A percentile compares a stretch with the other conserved stretches of the same genome.
Evolutionary conservation across 2,888 invertebrate genomes (phyloP).

Genomic region (Trissoscelio sp.): DNA sequence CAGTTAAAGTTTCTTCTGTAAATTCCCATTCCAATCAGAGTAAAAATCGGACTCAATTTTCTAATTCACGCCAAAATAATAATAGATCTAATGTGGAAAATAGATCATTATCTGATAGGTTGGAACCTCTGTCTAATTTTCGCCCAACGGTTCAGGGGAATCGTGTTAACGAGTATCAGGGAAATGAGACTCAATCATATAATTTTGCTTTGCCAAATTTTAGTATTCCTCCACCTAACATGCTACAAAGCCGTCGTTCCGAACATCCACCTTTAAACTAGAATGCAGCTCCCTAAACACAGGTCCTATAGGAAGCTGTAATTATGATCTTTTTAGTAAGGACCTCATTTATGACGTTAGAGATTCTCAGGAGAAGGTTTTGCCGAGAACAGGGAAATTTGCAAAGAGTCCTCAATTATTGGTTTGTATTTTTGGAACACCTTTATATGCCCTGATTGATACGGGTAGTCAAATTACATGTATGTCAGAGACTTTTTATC

Average conservation of each 20-base stretch:
- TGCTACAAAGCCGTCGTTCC: background rate
- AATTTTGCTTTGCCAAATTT: background rate
- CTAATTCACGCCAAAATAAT: background rate
- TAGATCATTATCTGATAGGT: no score
- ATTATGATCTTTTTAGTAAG: background rate
- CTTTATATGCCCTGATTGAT: background rate
- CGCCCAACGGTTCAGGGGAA: background rate
- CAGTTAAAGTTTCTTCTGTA: background rate
- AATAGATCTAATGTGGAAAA: no score
- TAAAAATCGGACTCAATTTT: background rate
- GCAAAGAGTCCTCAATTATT: background rate
- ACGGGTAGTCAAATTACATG: background rate
- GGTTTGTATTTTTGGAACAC: background rate
- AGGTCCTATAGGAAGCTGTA: slow-evolving; percentile 14
- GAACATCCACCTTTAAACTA: slow-evolving; percentile 21
- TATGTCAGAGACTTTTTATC: slow-evolving; percentile 10
- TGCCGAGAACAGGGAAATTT: background rate
- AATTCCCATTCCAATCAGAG: background rate
- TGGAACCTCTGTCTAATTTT: no score
- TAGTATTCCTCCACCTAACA: background rate
- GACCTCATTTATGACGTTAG: slow-evolving; percentile 4
- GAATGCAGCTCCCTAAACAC: background rate
- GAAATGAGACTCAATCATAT: background rate
- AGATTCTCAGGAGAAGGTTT: background rate
- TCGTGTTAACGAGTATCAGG: background rate